A percentile compares a stretch with the other conserved stretches of the same genome.
phyloP scores from a whole-genome alignment of 2,113 vertebrate genomes.

The Apistogramma diplotaenia region DNA sequence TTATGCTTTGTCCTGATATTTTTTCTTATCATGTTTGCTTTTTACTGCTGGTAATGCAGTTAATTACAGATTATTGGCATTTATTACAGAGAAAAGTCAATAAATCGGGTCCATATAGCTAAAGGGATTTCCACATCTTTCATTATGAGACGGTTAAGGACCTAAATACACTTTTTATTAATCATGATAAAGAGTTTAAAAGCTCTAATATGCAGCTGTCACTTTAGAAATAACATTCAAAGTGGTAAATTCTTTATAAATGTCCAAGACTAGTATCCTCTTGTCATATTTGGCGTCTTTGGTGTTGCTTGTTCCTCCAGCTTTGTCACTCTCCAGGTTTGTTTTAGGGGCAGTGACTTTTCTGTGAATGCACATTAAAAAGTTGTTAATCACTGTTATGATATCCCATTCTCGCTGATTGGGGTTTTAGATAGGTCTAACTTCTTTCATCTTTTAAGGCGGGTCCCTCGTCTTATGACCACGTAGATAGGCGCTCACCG shows the following conservation, averaged over 20 bases:
- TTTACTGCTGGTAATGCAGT: no score
- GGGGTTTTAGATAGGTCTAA: not conserved
- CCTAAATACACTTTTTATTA: not conserved
- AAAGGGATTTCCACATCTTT: not conserved
- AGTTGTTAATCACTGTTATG: no score
- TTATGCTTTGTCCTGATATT: no score
- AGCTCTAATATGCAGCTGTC: not conserved
- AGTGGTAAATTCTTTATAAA: not conserved
- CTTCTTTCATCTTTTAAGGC: not conserved
- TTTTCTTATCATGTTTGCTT: no score
- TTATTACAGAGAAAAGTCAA: not conserved
- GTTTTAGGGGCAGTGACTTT: not conserved
- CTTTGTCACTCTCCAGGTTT: not conserved
- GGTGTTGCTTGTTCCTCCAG: no score
- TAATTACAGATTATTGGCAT: not conserved
- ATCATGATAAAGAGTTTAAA: not conserved
- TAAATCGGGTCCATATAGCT: not conserved
- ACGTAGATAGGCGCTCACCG: not conserved
- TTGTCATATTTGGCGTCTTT: not conserved
- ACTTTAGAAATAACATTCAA: not conserved
- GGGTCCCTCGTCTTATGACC: not conserved
- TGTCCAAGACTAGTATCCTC: not conserved
- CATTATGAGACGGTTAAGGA: not conserved
- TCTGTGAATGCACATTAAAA: not conserved
- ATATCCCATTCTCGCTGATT: no score